These are phyloP conservation scores for Arnoldichthys spilopterus DNA, from an alignment of 2,797 vertebrate genomes.

Conservation along the genomic window DNA sequence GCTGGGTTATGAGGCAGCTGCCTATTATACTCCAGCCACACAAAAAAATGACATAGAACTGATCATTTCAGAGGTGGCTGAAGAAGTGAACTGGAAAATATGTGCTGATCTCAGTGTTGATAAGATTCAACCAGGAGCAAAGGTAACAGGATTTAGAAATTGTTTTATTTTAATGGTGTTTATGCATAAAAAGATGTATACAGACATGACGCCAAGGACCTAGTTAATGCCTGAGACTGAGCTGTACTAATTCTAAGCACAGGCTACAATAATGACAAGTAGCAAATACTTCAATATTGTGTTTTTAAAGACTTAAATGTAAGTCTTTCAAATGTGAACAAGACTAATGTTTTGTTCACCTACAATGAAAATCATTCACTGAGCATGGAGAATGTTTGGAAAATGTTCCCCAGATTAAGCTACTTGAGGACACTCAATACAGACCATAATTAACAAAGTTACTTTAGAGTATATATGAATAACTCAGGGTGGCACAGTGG, in stretches of 20 bases:
- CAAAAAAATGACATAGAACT: constrained; percentile 62
- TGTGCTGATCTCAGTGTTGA: constrained; percentile 65
- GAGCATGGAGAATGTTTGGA: no score
- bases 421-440: no score
- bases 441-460: no score
- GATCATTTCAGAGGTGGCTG: constrained; percentile 73
- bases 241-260: neutral
- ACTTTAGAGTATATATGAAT: no score
- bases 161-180: neutral
- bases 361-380: no score
- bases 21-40: constrained; percentile 67
- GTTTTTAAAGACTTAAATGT: no score
- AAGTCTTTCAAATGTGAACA: no score
- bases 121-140: constrained; percentile 37
- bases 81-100: constrained; percentile 80
- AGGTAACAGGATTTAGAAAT: constrained; percentile 11
- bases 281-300: neutral
- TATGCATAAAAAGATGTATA: neutral
- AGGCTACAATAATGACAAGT: neutral
- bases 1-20: constrained; percentile 68
- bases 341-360: no score
- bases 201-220: no score
- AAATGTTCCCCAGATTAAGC: no score
- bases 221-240: neutral
- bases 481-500: no score